Percentiles rank a stretch among this genome's conserved stretches.
phyloP scores from a whole-genome alignment of 1,140 invertebrate species.

The Camponotus floridanus region DNA sequence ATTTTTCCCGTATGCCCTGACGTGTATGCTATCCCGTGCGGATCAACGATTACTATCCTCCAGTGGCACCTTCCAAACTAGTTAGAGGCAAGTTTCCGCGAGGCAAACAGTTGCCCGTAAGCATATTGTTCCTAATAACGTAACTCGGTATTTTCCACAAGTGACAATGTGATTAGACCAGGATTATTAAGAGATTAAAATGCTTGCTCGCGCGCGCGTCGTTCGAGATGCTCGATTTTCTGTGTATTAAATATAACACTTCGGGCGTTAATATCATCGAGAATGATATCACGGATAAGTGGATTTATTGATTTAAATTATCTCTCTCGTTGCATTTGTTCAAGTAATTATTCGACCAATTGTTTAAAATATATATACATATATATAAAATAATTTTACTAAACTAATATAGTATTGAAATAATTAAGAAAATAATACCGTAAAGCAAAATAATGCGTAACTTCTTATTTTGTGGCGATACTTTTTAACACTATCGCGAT shows the following conservation, averaged over 20 bases:
- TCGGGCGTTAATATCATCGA: not conserved
- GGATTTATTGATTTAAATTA: not conserved
- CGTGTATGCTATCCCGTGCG: constrained; percentile 18
- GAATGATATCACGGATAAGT: not conserved
- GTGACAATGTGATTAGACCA: constrained; percentile 71
- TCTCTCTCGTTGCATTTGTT: not conserved
- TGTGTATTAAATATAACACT: not conserved
- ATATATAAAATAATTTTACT: not conserved
- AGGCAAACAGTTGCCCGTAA: constrained; percentile 49
- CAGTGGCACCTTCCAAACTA: constrained; percentile 38
- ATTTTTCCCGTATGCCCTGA: constrained; percentile 25
- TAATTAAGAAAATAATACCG: not conserved
- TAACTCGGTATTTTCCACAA: constrained; percentile 68
- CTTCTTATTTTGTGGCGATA: not conserved
- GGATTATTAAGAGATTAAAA: constrained; percentile 38
- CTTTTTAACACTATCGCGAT: not conserved
- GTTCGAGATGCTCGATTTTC: constrained; percentile 17
- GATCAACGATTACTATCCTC: constrained; percentile 55
- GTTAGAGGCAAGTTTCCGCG: constrained; percentile 40
- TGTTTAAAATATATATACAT: too few species aligned
- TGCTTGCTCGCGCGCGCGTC: constrained; percentile 16
- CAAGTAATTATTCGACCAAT: too few species aligned
- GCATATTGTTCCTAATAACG: constrained; percentile 69
- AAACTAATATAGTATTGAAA: not conserved
- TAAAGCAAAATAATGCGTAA: not conserved